A percentile compares a stretch with the other conserved stretches of the same genome.
These are phyloP conservation scores for Conger conger DNA, from an alignment of 2,113 vertebrate genomes.

Conservation along the genomic window DNA sequence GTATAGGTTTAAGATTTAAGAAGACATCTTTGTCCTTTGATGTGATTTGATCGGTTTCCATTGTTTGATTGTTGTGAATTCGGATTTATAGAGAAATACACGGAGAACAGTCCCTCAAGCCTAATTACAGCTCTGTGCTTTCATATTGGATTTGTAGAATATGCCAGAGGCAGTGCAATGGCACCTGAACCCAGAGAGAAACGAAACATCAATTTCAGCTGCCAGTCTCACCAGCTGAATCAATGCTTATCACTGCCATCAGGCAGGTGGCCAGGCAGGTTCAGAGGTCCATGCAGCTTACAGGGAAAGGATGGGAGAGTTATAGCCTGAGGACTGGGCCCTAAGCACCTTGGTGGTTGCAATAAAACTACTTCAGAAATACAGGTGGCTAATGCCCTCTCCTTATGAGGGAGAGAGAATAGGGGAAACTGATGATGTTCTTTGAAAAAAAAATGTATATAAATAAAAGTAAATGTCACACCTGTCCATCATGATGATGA, in stretches of 20 bases:
- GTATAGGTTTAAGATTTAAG: not conserved
- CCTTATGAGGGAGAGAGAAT: conserved; percentile 48
- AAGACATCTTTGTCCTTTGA: not conserved
- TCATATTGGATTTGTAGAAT: not conserved
- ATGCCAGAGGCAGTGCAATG: not conserved
- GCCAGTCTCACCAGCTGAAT: not conserved
- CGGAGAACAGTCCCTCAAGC: not conserved
- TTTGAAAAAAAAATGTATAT: too few species aligned
- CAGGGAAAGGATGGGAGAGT: not conserved
- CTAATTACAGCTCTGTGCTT: not conserved
- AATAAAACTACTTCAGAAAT: not conserved
- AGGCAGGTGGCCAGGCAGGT: not conserved
- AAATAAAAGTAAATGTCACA: conserved; percentile 73
- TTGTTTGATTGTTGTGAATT: not conserved
- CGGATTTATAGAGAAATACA: not conserved
- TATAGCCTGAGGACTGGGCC: not conserved
- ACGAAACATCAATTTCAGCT: not conserved
- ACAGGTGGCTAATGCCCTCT: too few species aligned
- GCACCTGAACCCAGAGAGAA: not conserved
- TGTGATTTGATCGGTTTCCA: not conserved
- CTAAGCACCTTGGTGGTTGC: not conserved
- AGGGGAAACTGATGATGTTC: conserved; percentile 45
- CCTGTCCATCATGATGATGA: conserved; percentile 65
- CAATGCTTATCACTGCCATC: not conserved
- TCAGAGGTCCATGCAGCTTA: not conserved